A percentile compares a stretch with the other conserved stretches of the same genome.
Conservation (phyloP, 2,113 vertebrate genomes). For the Myanophis thanlyinensis region DNA sequence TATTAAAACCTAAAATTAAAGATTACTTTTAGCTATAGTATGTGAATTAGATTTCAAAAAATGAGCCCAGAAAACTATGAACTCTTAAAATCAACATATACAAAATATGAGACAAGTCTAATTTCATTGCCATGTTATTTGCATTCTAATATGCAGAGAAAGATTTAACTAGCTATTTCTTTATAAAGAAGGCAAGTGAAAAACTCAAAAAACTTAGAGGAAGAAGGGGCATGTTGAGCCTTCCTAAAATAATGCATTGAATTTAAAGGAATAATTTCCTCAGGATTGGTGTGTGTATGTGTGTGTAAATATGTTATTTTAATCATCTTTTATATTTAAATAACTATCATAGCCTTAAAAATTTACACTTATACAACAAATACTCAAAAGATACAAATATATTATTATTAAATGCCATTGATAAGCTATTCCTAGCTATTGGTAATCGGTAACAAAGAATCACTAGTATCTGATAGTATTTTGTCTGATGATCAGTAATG, state of each 20-base stretch:
- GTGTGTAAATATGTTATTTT: too few relatives aligned
- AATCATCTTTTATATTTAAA: too few relatives aligned
- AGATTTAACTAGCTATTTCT: background rate
- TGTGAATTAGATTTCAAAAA: conserved; percentile 22
- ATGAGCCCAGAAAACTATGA: background rate
- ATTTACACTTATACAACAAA: background rate
- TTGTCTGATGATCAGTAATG: background rate
- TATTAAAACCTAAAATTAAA: background rate
- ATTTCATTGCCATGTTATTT: background rate
- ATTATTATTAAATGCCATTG: background rate
- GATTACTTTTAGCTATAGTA: conserved; percentile 19
- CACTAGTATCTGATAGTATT: background rate
- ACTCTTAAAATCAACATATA: conserved; percentile 3
- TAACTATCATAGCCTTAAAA: background rate
- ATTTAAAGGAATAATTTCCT: background rate
- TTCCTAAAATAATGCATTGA: background rate
- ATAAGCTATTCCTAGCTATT: background rate
- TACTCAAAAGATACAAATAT: background rate
- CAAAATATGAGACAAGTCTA: conserved; percentile 12
- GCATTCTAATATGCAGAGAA: background rate
- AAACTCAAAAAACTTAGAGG: background rate
- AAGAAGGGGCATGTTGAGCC: background rate
- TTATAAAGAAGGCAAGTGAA: background rate
- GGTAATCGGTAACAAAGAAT: background rate
- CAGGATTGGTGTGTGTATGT: background rate